phyloP scores from a whole-genome alignment of 2,888 invertebrate genomes.

The Lasioglossum lativentre region DNA sequence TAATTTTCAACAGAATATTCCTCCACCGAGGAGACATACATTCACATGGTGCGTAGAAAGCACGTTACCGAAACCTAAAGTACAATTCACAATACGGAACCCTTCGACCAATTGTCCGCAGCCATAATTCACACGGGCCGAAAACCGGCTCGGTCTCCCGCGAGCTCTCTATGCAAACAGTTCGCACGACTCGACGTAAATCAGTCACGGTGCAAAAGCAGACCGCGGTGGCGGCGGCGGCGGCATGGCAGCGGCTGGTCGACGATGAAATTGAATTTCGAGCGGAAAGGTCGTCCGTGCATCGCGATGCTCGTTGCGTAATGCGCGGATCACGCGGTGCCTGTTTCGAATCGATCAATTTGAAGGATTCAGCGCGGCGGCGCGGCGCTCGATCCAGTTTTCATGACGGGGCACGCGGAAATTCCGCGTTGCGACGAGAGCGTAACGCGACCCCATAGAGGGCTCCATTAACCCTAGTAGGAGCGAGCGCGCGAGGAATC shows the following conservation, averaged over 20 bases:
- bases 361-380: conserved; percentile 61
- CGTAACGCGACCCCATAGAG: conserved; percentile 39
- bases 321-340: conserved; percentile 18
- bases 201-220: conserved; percentile 20
- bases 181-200: conserved; percentile 16
- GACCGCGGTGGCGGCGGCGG: neutral
- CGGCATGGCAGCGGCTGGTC: conserved; percentile 3
- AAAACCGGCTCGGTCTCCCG: neutral
- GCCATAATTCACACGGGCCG: neutral
- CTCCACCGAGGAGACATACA: neutral
- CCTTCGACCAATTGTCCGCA: neutral
- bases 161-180: conserved; percentile 7
- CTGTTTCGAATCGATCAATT: conserved; percentile 70
- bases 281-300: conserved; percentile 24
- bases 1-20: neutral
- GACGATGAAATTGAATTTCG: conserved; percentile 35
- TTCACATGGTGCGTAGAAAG: neutral
- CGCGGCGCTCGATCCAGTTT: conserved; percentile 61
- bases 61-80: neutral
- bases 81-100: neutral
- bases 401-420: conserved; percentile 69
- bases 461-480: conserved; percentile 69
- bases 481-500: conserved; percentile 72
- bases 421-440: conserved; percentile 50
- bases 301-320: conserved; percentile 28